These are phyloP conservation scores for Monodelphis domestica DNA, from an alignment of 2,797 vertebrate species.

Conservation along the genomic window DNA sequence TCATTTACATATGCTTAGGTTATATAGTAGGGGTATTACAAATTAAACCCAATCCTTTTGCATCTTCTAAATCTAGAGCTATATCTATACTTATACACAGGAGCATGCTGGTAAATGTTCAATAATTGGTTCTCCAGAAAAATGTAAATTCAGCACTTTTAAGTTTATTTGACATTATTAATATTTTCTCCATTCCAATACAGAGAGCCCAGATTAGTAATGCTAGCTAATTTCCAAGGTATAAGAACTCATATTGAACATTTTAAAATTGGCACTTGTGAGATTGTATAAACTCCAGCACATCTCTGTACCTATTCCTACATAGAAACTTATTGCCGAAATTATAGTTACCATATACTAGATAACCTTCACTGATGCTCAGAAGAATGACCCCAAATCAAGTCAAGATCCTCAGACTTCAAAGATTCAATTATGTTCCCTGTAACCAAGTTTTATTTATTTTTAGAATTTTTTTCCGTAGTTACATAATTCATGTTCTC, in stretches of 20 bases:
- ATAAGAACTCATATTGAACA: neutral
- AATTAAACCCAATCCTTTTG: neutral
- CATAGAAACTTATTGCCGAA: neutral
- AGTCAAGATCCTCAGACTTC: neutral
- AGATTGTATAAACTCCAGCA: neutral
- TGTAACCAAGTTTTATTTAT: neutral
- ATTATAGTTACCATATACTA: neutral
- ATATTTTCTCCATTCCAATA: neutral
- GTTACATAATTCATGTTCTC: no score
- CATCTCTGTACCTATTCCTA: neutral
- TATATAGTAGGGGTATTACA: neutral
- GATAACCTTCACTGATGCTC: slow-evolving; percentile 5
- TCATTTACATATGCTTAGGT: neutral
- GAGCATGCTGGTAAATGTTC: neutral
- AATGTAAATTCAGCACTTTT: neutral
- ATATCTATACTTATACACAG: neutral
- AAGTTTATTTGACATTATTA: neutral
- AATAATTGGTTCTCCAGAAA: neutral
- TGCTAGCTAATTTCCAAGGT: neutral
- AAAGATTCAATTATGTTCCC: neutral
- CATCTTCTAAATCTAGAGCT: slow-evolving; percentile 5
- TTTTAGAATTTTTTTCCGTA: no score
- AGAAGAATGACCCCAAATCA: neutral
- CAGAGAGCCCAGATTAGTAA: neutral
- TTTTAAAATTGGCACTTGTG: neutral